Percentiles rank a stretch among this genome's conserved stretches.
Evolutionary conservation across 2,113 vertebrate genomes (phyloP).

Genomic region (Oxyura jamaicensis): DNA sequence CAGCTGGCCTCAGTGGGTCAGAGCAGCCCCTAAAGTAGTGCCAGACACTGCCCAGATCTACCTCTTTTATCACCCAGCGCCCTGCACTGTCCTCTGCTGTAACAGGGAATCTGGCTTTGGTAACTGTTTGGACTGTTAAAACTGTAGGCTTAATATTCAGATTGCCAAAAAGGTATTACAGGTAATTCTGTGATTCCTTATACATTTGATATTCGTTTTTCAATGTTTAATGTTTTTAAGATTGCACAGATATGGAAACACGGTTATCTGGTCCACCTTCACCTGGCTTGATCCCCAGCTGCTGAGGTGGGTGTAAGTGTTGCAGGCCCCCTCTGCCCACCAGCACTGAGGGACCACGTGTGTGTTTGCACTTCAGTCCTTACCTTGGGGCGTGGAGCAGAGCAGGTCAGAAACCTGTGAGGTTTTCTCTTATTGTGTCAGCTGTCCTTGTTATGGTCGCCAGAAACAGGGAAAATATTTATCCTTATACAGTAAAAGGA

Average conservation of each 20-base stretch:
- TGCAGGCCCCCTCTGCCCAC: background rate
- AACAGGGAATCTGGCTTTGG: background rate
- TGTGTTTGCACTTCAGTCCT: background rate
- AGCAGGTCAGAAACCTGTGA: background rate
- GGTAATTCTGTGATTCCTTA: background rate
- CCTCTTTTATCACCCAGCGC: background rate
- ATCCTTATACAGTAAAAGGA: background rate
- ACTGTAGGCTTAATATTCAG: background rate
- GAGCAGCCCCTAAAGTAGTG: background rate
- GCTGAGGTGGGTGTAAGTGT: background rate
- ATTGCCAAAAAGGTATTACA: background rate
- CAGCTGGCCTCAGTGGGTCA: background rate
- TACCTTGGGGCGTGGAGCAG: background rate
- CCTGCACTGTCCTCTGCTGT: background rate
- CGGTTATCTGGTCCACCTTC: background rate
- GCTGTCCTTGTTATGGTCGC: background rate
- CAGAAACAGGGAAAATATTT: background rate
- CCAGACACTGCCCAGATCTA: background rate
- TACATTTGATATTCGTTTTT: background rate
- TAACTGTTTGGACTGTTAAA: background rate
- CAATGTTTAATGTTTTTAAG: background rate
- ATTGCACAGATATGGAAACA: background rate
- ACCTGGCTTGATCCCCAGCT: background rate
- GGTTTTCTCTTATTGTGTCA: background rate
- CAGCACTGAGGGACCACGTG: fast-evolving